phyloP scores from a whole-genome alignment of 2,797 vertebrate species.

The Anisognathus igniventris region DNA sequence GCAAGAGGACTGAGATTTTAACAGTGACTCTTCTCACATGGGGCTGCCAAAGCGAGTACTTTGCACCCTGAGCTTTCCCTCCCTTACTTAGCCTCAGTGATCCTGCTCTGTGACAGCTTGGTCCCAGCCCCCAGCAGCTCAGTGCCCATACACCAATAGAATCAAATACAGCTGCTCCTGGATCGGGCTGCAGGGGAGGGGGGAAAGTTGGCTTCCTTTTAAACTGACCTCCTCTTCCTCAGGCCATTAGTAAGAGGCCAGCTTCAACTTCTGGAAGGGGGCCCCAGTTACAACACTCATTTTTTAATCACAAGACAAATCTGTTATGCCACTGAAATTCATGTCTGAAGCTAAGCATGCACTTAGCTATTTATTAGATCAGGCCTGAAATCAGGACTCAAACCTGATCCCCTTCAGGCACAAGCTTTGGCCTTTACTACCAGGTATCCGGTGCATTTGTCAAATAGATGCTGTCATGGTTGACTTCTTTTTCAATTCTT shows the following conservation, averaged over 20 bases:
- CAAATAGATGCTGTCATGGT: not conserved
- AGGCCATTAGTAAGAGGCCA: not conserved
- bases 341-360: not conserved
- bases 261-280: slow-evolving; percentile 6
- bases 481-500: not conserved
- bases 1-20: not conserved
- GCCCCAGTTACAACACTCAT: not conserved
- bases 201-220: not conserved
- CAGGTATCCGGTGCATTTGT: slow-evolving; percentile 5
- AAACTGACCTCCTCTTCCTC: slow-evolving; percentile 32
- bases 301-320: slow-evolving; percentile 7
- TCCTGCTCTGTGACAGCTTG: not conserved
- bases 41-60: not conserved
- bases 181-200: not conserved
- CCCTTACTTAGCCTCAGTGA: not conserved
- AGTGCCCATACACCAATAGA: not conserved
- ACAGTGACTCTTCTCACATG: accelerated
- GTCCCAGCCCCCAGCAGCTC: not conserved
- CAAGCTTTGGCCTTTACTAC: slow-evolving; percentile 4
- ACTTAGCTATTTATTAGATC: not conserved
- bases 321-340: not conserved
- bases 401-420: not conserved
- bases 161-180: slow-evolving; percentile 25
- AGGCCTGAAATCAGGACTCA: not conserved
- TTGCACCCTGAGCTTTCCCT: not conserved